Conservation (phyloP, 2,797 vertebrate genomes). For the Zalophus californianus region DNA sequence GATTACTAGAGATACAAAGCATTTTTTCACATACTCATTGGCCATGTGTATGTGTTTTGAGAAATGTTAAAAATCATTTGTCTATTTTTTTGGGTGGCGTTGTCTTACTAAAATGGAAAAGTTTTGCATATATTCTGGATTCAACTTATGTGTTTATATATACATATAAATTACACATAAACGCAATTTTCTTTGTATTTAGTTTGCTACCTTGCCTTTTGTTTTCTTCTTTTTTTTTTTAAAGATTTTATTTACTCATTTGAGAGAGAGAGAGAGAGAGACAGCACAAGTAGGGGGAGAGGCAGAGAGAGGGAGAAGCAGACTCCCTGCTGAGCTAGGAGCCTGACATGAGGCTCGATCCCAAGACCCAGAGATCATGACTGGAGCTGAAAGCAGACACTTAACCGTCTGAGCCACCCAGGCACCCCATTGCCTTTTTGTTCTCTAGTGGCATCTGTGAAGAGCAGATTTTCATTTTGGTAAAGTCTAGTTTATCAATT, state of each 20-base stretch:
- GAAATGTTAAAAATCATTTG: background rate
- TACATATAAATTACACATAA: background rate
- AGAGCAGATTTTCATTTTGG: constrained; percentile 50
- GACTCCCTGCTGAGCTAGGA: too few species aligned
- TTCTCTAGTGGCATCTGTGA: background rate
- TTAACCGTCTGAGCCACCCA: too few species aligned
- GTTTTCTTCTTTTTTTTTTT: background rate
- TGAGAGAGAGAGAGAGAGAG: too few species aligned
- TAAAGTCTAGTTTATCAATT: background rate
- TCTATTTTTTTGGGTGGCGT: background rate
- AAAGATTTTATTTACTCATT: too few species aligned
- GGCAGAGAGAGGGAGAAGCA: too few species aligned
- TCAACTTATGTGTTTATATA: background rate
- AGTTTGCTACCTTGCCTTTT: background rate
- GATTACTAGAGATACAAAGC: background rate
- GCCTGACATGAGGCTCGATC: too few species aligned
- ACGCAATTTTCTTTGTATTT: background rate
- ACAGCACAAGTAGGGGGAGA: too few species aligned
- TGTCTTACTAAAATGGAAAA: constrained; percentile 6
- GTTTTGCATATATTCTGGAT: constrained; percentile 22
- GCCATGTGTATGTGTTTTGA: constrained; percentile 25
- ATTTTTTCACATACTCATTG: background rate
- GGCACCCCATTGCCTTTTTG: background rate
- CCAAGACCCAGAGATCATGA: too few species aligned
- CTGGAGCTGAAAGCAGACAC: too few species aligned